Evolutionary conservation across 1,140 invertebrate species (phyloP).

Genomic region (Drosophila bipectinata): DNA sequence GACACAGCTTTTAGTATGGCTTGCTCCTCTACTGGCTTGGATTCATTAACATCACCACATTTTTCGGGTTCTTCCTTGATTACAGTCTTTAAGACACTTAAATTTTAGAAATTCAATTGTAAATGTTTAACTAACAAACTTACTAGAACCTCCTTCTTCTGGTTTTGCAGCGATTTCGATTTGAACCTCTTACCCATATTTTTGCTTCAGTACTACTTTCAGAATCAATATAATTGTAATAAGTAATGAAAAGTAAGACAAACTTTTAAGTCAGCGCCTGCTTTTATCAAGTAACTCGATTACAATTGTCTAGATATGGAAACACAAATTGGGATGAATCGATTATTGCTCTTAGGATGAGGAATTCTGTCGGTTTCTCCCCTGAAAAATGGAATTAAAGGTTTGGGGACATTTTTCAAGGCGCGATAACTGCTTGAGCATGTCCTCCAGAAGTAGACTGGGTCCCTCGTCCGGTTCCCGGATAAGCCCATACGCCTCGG

Average conservation of each 20-base stretch:
- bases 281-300: conserved; percentile 1
- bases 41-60: too few relatives aligned
- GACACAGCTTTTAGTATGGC: neutral
- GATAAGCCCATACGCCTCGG: conserved; percentile 35
- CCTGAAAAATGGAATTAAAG: conserved; percentile 11
- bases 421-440: conserved; percentile 29
- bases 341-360: conserved; percentile 8
- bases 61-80: neutral
- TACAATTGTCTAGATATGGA: conserved; percentile 8
- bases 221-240: neutral
- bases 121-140: neutral
- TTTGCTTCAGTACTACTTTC: neutral
- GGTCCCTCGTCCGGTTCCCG: conserved; percentile 12
- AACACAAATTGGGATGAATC: neutral
- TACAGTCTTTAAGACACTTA: neutral
- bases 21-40: neutral
- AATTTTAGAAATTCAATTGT: neutral
- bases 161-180: neutral
- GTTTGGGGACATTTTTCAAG: conserved; percentile 24
- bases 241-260: neutral
- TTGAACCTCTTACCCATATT: conserved; percentile 48
- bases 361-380: conserved; percentile 6
- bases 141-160: conserved; percentile 21
- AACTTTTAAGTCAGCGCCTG: conserved; percentile 2
- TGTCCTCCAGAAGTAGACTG: conserved; percentile 29